Evolutionary conservation across 1,140 invertebrate species (phyloP).

Genomic region (Caenorhabditis remanei): DNA sequence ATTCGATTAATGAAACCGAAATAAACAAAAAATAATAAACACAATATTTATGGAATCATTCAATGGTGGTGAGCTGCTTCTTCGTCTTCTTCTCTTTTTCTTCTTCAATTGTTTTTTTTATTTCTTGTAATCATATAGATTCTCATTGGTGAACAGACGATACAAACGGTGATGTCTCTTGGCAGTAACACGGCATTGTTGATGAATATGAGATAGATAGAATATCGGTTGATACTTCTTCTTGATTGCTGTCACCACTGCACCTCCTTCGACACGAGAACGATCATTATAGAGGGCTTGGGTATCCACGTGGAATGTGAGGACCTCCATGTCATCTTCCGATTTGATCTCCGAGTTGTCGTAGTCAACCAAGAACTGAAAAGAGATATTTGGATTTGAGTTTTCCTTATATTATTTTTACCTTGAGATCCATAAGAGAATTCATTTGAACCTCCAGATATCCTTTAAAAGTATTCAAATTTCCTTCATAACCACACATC

Average conservation of each 20-base stretch:
- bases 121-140: conserved; percentile 36
- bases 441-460: conserved; percentile 45
- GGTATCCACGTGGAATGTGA: conserved; percentile 38
- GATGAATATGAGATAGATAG: conserved; percentile 29
- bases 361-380: conserved; percentile 44
- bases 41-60: conserved; percentile 8
- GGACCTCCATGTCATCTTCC: background rate
- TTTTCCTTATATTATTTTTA: background rate
- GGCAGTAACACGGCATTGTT: conserved; percentile 33
- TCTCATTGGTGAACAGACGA: conserved; percentile 45
- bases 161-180: conserved; percentile 36
- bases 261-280: conserved; percentile 29
- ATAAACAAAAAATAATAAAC: conserved; percentile 6
- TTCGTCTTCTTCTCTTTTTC: background rate
- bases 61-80: background rate
- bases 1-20: conserved; percentile 14
- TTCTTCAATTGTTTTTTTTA: background rate
- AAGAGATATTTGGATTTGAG: background rate
- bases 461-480: conserved; percentile 2
- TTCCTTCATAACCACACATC: conserved; percentile 35
- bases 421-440: conserved; percentile 20
- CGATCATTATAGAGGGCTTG: background rate
- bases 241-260: conserved; percentile 29
- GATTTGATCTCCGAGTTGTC: background rate
- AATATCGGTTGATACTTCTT: background rate